phyloP scores from a whole-genome alignment of 2,113 vertebrate genomes.

The Drymodes brunneopygia region DNA sequence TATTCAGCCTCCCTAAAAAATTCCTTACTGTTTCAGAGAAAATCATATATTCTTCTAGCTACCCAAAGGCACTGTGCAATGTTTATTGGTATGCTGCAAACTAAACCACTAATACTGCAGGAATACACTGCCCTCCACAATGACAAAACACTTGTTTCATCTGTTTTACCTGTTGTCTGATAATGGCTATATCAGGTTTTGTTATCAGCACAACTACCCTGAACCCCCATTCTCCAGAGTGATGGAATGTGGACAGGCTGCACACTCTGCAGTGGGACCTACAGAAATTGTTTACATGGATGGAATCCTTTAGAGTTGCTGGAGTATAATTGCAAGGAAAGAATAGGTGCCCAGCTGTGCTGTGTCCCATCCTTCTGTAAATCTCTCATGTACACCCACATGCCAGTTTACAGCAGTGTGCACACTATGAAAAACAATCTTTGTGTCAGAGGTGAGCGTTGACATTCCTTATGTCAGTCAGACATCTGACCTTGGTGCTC shows the following conservation, averaged over 20 bases:
- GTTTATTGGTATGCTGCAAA: background rate
- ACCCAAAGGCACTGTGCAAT: background rate
- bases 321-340: rapidly evolving
- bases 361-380: background rate
- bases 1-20: background rate
- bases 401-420: background rate
- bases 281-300: background rate
- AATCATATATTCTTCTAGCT: background rate
- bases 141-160: background rate
- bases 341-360: background rate
- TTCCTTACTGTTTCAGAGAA: background rate
- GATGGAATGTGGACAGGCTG: background rate
- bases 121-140: background rate
- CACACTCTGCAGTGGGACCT: background rate
- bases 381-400: background rate
- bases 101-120: background rate
- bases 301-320: background rate
- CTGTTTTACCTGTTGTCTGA: background rate
- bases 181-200: background rate
- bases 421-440: background rate
- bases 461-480: background rate
- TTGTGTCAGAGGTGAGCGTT: background rate
- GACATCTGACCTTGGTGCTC: background rate
- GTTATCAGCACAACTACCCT: background rate
- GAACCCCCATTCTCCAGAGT: background rate